phyloP scores from a whole-genome alignment of 2,113 vertebrate species.

The Hiodon alosoides region DNA sequence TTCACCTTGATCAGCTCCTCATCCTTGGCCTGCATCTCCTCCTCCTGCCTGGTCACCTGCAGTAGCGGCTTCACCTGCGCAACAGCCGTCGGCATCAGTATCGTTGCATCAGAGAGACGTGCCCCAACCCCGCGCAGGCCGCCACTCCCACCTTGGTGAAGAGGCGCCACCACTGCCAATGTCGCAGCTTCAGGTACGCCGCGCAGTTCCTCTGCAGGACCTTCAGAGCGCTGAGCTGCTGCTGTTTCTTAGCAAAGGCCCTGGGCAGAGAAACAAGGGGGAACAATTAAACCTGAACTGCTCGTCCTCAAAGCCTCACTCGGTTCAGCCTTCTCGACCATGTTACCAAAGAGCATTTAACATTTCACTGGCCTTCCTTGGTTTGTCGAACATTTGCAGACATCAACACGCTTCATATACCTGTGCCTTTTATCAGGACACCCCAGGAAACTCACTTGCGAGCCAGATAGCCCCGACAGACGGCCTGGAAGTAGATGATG shows the following conservation, averaged over 20 bases:
- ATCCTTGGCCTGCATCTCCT: slow-evolving; percentile 93
- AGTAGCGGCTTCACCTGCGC: slow-evolving; percentile 93
- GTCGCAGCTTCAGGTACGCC: slow-evolving; percentile 88
- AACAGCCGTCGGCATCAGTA: background rate
- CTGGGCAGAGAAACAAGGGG: slow-evolving; percentile 49
- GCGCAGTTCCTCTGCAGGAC: slow-evolving; percentile 97
- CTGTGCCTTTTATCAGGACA: background rate
- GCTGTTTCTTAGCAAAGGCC: slow-evolving; percentile 94
- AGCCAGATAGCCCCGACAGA: slow-evolving; percentile 90
- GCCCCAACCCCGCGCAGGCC: slow-evolving; percentile 13
- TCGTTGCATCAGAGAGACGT: background rate
- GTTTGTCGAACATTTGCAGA: too few species aligned
- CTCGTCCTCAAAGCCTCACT: too few species aligned
- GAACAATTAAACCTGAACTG: background rate
- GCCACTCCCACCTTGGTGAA: slow-evolving; percentile 81
- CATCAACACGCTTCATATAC: background rate
- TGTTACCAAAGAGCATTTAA: too few species aligned
- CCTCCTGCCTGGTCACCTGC: slow-evolving; percentile 94
- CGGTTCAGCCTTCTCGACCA: too few species aligned
- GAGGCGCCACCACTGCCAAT: slow-evolving; percentile 99
- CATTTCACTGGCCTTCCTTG: too few species aligned
- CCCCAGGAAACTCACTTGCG: slow-evolving; percentile 74
- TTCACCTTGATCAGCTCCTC: slow-evolving; percentile 95
- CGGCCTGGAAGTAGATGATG: slow-evolving; percentile 96
- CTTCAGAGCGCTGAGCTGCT: slow-evolving; percentile 92